A percentile compares a stretch with the other conserved stretches of the same genome.
These are phyloP conservation scores for Notechis scutatus DNA, from an alignment of 2,113 vertebrate species.

Conservation along the genomic window DNA sequence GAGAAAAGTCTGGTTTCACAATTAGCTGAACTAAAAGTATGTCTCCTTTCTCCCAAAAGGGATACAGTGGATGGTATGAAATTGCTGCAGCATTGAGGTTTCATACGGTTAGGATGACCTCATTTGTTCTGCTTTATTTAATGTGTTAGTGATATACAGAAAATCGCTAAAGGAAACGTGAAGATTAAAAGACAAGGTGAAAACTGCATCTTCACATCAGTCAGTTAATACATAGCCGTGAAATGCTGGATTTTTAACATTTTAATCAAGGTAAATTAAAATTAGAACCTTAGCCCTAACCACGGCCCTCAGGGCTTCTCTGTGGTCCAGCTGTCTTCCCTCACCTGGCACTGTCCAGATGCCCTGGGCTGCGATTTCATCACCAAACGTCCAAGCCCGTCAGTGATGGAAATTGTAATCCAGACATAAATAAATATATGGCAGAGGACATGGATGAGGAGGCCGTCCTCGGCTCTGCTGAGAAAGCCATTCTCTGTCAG, in stretches of 20 bases:
- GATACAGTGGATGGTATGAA: constrained; percentile 37
- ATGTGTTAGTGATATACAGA: background rate
- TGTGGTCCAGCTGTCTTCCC: background rate
- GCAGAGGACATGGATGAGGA: background rate
- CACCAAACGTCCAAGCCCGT: background rate
- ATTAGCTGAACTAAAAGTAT: background rate
- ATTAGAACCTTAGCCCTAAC: background rate
- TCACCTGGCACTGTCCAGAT: background rate
- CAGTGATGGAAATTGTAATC: background rate
- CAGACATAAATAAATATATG: background rate
- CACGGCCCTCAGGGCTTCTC: background rate
- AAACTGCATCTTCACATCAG: background rate
- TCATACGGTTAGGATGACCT: background rate
- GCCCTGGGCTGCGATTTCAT: background rate
- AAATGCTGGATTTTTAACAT: background rate
- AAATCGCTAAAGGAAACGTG: background rate
- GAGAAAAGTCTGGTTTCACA: background rate
- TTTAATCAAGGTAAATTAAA: background rate
- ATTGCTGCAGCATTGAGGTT: constrained; percentile 16
- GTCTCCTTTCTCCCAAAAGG: background rate
- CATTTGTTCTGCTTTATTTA: background rate
- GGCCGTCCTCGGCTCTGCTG: background rate
- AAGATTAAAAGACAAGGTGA: background rate
- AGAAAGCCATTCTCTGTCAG: background rate
- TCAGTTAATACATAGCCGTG: background rate